Evolutionary conservation across 2,797 vertebrate species (phyloP).

Genomic region (Gallinago stenura): DNA sequence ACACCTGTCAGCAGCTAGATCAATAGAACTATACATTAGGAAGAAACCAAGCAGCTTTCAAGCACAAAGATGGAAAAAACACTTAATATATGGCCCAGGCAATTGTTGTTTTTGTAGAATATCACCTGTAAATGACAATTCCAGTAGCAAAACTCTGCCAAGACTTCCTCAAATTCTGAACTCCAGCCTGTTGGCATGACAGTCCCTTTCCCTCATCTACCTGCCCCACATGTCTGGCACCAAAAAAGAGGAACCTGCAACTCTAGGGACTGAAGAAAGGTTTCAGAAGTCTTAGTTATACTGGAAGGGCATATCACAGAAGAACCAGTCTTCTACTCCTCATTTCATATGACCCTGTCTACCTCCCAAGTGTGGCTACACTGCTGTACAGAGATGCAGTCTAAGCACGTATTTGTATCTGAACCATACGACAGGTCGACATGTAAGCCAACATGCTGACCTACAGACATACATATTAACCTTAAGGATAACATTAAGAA

Average conservation of each 20-base stretch:
- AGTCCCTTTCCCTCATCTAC: neutral
- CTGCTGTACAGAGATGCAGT: neutral
- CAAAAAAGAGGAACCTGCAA: neutral
- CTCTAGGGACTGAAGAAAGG: neutral
- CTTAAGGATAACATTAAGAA: neutral
- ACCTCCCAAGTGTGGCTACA: neutral
- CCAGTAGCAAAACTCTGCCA: neutral
- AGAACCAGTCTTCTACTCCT: neutral
- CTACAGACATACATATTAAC: neutral
- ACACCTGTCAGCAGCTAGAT: neutral
- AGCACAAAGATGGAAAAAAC: neutral
- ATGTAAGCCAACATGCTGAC: neutral
- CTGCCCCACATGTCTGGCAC: neutral
- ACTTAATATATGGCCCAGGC: neutral
- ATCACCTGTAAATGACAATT: neutral
- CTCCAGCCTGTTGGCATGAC: neutral
- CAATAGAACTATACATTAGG: neutral
- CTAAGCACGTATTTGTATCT: neutral
- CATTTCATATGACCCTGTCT: neutral
- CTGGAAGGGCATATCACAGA: neutral
- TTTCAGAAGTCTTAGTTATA: neutral
- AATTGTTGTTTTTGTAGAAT: neutral
- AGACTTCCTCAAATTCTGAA: neutral
- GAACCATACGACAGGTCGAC: neutral
- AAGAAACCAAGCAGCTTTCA: neutral